Evolutionary conservation across 2,797 vertebrate species (phyloP).

Genomic region (Pipistrellus pygmaeus): DNA sequence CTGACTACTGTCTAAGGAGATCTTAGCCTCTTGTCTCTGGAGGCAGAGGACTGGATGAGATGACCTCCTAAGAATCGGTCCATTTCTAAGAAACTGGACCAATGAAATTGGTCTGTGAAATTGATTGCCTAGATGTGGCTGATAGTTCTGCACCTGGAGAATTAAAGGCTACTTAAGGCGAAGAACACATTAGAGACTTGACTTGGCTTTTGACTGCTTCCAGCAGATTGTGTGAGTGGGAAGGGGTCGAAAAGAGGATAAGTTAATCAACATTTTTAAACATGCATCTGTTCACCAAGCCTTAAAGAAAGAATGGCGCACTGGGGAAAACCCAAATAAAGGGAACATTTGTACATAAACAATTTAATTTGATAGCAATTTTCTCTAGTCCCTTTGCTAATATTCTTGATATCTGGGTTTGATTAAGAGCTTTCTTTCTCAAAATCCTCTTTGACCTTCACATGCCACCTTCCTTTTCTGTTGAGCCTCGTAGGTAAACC

Average conservation of each 20-base stretch:
- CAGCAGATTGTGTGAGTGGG: slow-evolving; percentile 79
- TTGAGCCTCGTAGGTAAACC: slow-evolving; percentile 36
- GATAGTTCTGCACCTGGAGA: slow-evolving; percentile 78
- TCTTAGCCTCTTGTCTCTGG: slow-evolving; percentile 4
- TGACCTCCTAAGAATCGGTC: neutral
- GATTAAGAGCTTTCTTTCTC: slow-evolving; percentile 80
- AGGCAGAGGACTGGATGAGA: slow-evolving; percentile 17
- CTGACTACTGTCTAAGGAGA: neutral
- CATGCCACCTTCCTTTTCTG: slow-evolving; percentile 53
- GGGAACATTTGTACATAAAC: slow-evolving; percentile 84
- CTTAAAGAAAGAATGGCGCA: slow-evolving; percentile 81
- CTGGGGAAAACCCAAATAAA: slow-evolving; percentile 86
- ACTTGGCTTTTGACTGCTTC: slow-evolving; percentile 74
- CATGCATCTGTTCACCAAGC: slow-evolving; percentile 82
- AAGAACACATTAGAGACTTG: slow-evolving; percentile 72
- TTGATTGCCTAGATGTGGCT: slow-evolving; percentile 33
- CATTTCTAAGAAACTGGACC: slow-evolving; percentile 17
- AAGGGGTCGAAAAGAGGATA: slow-evolving; percentile 79
- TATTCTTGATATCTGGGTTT: slow-evolving; percentile 80
- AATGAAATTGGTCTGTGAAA: slow-evolving; percentile 28
- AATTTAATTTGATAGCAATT: slow-evolving; percentile 85
- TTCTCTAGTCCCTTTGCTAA: slow-evolving; percentile 82
- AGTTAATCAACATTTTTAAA: slow-evolving; percentile 87
- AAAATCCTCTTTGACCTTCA: slow-evolving; percentile 62
- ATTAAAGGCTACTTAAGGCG: slow-evolving; percentile 78